Evolutionary conservation across 2,888 invertebrate species (phyloP).

Genomic region (Drosophila paramelanica): DNA sequence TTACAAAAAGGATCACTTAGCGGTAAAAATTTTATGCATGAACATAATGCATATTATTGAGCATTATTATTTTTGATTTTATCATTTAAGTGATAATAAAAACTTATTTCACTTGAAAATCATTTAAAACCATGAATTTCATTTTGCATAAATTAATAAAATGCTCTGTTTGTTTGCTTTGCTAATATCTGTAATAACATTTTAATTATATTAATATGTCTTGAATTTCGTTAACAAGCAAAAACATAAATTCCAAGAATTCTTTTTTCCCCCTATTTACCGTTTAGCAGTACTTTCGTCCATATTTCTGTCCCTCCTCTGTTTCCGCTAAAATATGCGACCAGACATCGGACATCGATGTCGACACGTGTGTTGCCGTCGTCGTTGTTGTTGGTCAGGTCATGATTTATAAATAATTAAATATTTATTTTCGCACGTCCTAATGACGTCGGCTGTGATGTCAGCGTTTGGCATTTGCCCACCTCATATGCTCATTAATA

Average conservation of each 20-base stretch:
- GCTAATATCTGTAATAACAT: no score
- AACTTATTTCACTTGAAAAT: no score
- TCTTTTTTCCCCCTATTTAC: constrained; percentile 2
- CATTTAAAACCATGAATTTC: no score
- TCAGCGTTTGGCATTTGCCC: constrained; percentile 50
- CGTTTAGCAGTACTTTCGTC: background rate
- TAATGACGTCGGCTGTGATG: constrained; percentile 61
- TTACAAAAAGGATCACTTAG: background rate
- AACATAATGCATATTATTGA: no score
- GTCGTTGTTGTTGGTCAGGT: constrained; percentile 55
- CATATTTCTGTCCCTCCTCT: constrained; percentile 11
- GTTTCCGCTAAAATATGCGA: constrained; percentile 20
- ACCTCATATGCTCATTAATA: constrained; percentile 72
- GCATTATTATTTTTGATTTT: no score
- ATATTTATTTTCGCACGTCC: constrained; percentile 78
- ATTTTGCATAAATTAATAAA: no score
- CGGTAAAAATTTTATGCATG: background rate
- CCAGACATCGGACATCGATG: constrained; percentile 10
- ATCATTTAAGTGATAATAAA: background rate
- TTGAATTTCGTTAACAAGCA: background rate
- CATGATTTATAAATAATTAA: constrained; percentile 80
- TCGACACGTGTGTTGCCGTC: constrained; percentile 7
- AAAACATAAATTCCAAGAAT: background rate
- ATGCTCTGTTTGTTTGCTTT: no score
- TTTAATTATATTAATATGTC: background rate